Evolutionary conservation across 1,140 invertebrate species (phyloP), one percentile per base, ranked within the genome.

Genomic region (Drosophila pseudoobscura): DNA sequence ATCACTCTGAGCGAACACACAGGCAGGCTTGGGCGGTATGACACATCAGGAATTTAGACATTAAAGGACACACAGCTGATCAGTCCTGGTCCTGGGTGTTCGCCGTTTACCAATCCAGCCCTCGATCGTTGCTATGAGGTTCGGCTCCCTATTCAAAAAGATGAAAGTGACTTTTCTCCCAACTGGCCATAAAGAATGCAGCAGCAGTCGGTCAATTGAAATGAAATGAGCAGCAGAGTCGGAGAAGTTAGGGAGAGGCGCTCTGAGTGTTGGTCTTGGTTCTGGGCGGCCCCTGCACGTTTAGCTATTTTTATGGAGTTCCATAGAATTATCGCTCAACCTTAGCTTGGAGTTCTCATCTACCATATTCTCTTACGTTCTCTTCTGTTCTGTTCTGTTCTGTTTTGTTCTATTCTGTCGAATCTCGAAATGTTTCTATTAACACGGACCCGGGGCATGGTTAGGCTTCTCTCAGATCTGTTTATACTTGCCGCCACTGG

Each of bases 291-390:
- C 82, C 49, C 45, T 78, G 78, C 78, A 88, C 80, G 83, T 88
- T 85, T 87, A 85, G 78, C 74, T 85, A 85, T 85, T 85, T 85
- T 85, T 88, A 88, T 85, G 83, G 82, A 87, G 83, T 85, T 85
- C 82, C 78, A 65, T 44, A 62, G 78, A 85, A 85, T 72, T 87
- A 77, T 75, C 74, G 78, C 64, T 3, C 9, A 35, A 35, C 31
- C 35, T 39, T 39, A 5, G 9, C 66, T 45, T 39, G 24, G 62
- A 35, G 60, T 20, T 57, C 47, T 39, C 35, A 13, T 39, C 11
- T 13, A 39, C 35, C 9, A 35, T 11, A 2, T 24, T 9, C 20
- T 15, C 17, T 57, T 35, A 20, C 7, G 26, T 65, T 68, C 47
- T 41, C 17, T 29, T 53, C 31, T 29, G 31, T 41, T 53, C 51